These are phyloP conservation scores for Palythoa caribaeorum DNA, from an alignment of 92 coral and sea anemone genomes.

Conservation along the genomic window DNA sequence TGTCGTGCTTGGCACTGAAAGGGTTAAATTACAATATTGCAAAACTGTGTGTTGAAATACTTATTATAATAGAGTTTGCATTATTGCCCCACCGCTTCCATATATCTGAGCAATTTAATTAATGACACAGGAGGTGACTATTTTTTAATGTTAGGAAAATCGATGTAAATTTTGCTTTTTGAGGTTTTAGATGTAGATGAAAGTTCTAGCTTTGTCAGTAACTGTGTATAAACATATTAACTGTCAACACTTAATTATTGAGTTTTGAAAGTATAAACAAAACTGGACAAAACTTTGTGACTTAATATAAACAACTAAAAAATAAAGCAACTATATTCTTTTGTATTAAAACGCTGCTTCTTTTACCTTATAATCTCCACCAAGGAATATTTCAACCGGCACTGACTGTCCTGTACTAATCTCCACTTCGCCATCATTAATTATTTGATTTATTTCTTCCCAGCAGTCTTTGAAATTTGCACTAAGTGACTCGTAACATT, in stretches of 20 bases:
- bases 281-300: not conserved
- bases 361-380: slow-evolving; percentile 12
- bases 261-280: not conserved
- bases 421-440: slow-evolving; percentile 61
- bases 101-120: not conserved
- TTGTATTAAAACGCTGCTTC: not conserved
- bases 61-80: too few species aligned
- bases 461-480: slow-evolving; percentile 44
- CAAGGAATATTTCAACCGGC: slow-evolving; percentile 54
- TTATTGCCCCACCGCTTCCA: not conserved
- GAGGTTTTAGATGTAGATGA: not conserved
- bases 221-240: not conserved
- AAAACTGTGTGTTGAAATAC: not conserved
- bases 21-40: too few species aligned
- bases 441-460: slow-evolving; percentile 57
- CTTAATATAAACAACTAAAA: not conserved
- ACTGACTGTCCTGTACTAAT: slow-evolving; percentile 53
- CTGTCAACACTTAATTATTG: not conserved
- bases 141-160: not conserved
- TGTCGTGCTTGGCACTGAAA: too few species aligned
- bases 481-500: slow-evolving; percentile 42
- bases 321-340: not conserved
- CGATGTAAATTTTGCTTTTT: not conserved
- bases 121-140: not conserved
- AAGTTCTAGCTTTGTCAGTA: not conserved